These are phyloP conservation scores for Nilaparvata lugens DNA, from an alignment of 1,140 invertebrate genomes.

Conservation along the genomic window DNA sequence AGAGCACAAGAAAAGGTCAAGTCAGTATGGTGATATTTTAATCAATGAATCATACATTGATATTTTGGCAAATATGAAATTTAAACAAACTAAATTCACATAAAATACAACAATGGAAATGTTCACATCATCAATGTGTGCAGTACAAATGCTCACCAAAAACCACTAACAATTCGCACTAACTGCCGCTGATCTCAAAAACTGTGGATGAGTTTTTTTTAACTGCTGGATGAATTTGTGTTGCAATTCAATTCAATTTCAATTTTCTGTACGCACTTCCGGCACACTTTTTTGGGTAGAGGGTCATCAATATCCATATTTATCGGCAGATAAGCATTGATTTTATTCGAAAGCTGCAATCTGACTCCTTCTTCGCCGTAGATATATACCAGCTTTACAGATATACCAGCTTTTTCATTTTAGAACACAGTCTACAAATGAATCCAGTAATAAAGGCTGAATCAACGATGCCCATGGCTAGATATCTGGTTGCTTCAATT, in stretches of 20 bases:
- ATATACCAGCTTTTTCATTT: slow-evolving; percentile 67
- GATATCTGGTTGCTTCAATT: too few relatives aligned
- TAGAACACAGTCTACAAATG: slow-evolving; percentile 67
- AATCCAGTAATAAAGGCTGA: slow-evolving; percentile 65
- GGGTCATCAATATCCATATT: slow-evolving; percentile 31
- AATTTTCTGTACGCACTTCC: background rate
- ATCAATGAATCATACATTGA: too few relatives aligned
- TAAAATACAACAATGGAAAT: too few relatives aligned
- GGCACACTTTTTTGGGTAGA: background rate
- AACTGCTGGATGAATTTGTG: slow-evolving; percentile 1
- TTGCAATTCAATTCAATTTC: too few relatives aligned
- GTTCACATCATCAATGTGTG: too few relatives aligned
- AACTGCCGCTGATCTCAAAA: background rate
- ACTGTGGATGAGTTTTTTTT: background rate
- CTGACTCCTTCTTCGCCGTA: slow-evolving; percentile 63
- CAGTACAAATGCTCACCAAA: too few relatives aligned
- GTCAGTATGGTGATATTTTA: too few relatives aligned
- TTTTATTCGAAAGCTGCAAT: slow-evolving; percentile 60
- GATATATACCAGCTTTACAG: too few relatives aligned
- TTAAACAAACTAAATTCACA: too few relatives aligned
- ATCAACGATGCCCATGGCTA: slow-evolving; percentile 59
- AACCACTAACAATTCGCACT: background rate
- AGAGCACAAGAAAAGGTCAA: too few relatives aligned
- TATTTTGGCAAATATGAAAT: too few relatives aligned
- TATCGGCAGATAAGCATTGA: slow-evolving; percentile 63